These are phyloP conservation scores for Pseudomyrmex pallidus DNA, from an alignment of 1,140 invertebrate species.

Conservation along the genomic window DNA sequence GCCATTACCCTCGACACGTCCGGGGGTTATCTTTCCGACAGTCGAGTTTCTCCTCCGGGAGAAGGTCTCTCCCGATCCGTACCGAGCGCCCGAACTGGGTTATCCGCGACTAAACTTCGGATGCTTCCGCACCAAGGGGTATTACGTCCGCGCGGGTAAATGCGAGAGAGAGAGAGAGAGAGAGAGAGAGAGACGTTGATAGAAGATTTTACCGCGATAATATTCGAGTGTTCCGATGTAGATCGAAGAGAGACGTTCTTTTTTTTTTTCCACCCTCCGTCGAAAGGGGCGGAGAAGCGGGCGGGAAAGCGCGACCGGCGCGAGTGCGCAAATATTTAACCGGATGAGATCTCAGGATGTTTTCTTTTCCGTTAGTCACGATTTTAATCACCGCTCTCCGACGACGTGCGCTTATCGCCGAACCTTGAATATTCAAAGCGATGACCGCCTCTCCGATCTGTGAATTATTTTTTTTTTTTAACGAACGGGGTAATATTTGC, in stretches of 20 bases:
- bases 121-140: conserved; percentile 11
- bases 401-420: background rate
- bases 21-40: conserved; percentile 45
- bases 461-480: background rate
- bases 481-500: background rate
- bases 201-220: conserved; percentile 9
- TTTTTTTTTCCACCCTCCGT: too few relatives aligned
- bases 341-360: background rate
- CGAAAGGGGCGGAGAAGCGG: background rate
- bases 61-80: conserved; percentile 23
- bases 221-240: background rate
- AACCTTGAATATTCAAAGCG: background rate
- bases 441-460: background rate
- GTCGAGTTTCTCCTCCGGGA: conserved; percentile 19
- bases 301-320: background rate
- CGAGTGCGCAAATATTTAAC: conserved; percentile 35
- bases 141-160: conserved; percentile 19
- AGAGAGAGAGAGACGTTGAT: background rate
- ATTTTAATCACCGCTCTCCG: conserved; percentile 12
- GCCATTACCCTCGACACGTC: conserved; percentile 49
- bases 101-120: conserved; percentile 46
- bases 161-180: background rate
- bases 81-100: conserved; percentile 56
- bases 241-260: background rate
- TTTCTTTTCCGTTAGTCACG: background rate